phyloP scores from a whole-genome alignment of 2,113 vertebrate genomes.

The Prietella phreatophila region DNA sequence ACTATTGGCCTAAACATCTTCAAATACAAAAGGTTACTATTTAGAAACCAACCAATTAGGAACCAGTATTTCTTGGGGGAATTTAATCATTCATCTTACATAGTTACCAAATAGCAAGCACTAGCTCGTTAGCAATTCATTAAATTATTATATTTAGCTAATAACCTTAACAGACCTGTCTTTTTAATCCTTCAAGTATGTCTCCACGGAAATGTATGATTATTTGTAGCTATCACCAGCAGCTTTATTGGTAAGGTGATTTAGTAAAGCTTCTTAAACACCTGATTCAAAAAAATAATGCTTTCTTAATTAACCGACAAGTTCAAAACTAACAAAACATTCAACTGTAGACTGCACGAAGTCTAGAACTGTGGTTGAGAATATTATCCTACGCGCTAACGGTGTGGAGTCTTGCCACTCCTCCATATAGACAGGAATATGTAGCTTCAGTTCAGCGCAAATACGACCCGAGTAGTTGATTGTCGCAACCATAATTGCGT shows the following conservation, averaged over 20 bases:
- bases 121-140: not conserved
- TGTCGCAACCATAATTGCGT: conserved; percentile 3
- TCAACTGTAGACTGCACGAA: not conserved
- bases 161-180: not conserved
- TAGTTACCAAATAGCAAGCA: not conserved
- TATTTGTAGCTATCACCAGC: not conserved
- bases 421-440: not conserved
- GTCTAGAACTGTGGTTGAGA: not conserved
- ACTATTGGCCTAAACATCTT: not conserved
- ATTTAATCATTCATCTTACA: not conserved
- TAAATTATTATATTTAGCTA: not conserved
- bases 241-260: not conserved
- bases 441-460: not conserved
- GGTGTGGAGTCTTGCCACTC: not conserved
- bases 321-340: not conserved
- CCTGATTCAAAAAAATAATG: not conserved
- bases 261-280: not conserved
- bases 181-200: not conserved
- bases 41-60: not conserved
- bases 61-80: not conserved
- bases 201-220: not conserved
- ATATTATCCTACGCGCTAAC: not conserved
- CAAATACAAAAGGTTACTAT: not conserved
- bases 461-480: not conserved
- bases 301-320: not conserved